A percentile compares a stretch with the other conserved stretches of the same genome.
Conservation (phyloP, 2,797 vertebrate species). For the Mallotus villosus region DNA sequence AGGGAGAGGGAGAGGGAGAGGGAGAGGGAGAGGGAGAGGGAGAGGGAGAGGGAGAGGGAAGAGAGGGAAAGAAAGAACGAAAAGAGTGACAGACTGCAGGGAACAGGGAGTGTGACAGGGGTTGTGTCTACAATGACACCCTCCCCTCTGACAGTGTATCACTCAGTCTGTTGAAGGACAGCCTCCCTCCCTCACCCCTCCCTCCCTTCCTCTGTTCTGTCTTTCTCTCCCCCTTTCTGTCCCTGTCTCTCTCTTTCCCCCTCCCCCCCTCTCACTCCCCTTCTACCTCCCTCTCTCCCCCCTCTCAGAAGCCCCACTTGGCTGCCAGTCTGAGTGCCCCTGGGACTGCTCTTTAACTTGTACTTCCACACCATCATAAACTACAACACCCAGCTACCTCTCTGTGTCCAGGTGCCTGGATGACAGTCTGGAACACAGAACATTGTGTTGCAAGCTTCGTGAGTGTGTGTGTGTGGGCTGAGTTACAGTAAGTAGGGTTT, state of each 20-base stretch:
- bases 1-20: neutral
- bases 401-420: neutral
- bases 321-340: conserved; percentile 41
- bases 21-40: neutral
- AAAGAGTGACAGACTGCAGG: conserved; percentile 24
- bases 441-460: neutral
- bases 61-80: no score
- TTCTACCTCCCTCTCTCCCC: neutral
- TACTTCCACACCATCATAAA: neutral
- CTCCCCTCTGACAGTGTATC: conserved; percentile 52
- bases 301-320: conserved; percentile 21
- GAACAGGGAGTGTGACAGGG: conserved; percentile 38
- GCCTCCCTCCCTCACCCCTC: conserved; percentile 19
- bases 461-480: no score
- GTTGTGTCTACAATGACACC: conserved; percentile 28
- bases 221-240: neutral
- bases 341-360: conserved; percentile 2
- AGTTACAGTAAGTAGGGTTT: no score
- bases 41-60: neutral
- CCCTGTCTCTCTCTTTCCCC: conserved; percentile 9
- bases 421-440: neutral
- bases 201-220: neutral
- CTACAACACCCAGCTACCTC: neutral
- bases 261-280: neutral
- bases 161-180: conserved; percentile 39